Percentiles rank a stretch among this genome's conserved stretches.
phyloP scores from a whole-genome alignment of 2,888 invertebrate genomes.

The Sericinus montela region DNA sequence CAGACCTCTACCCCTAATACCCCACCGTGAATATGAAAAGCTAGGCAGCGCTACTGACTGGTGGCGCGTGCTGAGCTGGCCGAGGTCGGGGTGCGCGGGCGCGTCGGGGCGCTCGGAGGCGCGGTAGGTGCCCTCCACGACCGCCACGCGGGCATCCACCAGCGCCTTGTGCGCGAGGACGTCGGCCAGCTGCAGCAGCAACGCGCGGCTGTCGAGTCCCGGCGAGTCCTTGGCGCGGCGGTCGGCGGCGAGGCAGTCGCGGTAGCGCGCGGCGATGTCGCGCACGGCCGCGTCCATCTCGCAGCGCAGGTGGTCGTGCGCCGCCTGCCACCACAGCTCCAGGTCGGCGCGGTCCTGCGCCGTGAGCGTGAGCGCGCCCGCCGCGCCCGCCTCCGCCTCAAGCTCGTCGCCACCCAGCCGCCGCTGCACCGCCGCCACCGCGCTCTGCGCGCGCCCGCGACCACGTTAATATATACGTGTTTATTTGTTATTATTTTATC shows the following conservation, averaged over 20 bases:
- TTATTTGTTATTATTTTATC: too few relatives aligned
- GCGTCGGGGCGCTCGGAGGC: slow-evolving; percentile 43
- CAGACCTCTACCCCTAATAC: too few relatives aligned
- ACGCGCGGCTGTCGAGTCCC: slow-evolving; percentile 38
- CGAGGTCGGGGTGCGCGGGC: slow-evolving; percentile 66
- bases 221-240: slow-evolving; percentile 44
- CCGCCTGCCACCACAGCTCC: slow-evolving; percentile 87
- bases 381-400: slow-evolving; percentile 87
- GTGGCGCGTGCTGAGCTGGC: slow-evolving; percentile 83
- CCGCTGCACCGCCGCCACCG: slow-evolving; percentile 80
- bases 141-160: slow-evolving; percentile 86
- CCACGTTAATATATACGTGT: too few relatives aligned
- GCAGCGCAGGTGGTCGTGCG: slow-evolving; percentile 83
- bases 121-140: slow-evolving; percentile 80
- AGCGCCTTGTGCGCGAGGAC: slow-evolving; percentile 86
- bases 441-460: slow-evolving; percentile 66
- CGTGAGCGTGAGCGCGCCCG: slow-evolving; percentile 84
- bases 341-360: slow-evolving; percentile 84
- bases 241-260: slow-evolving; percentile 77
- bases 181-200: slow-evolving; percentile 83
- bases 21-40: neutral
- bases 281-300: slow-evolving; percentile 86
- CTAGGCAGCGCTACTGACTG: slow-evolving; percentile 79
- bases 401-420: slow-evolving; percentile 87
- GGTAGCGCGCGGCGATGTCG: slow-evolving; percentile 83